phyloP scores from a whole-genome alignment of 2,888 invertebrate species.

The Notodonta dromedarius region DNA sequence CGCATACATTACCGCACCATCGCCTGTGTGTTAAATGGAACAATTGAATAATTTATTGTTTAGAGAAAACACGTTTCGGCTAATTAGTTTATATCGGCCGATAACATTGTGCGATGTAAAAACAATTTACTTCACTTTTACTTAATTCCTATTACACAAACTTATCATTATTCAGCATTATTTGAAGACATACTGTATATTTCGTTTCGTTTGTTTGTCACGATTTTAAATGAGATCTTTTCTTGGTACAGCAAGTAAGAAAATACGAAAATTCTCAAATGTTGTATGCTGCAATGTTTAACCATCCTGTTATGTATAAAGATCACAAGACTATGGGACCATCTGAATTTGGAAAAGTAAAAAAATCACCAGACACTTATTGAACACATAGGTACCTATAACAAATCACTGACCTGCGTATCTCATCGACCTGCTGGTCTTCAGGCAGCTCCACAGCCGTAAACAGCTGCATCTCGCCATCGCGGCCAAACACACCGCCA shows the following conservation, averaged over 20 bases:
- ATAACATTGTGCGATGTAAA: slow-evolving; percentile 16
- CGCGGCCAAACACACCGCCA: slow-evolving; percentile 97
- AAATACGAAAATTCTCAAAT: too few species aligned
- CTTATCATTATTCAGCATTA: too few species aligned
- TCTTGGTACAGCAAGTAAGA: too few species aligned
- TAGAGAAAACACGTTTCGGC: slow-evolving; percentile 8
- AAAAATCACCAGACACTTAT: too few species aligned
- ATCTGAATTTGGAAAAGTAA: too few species aligned
- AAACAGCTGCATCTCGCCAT: slow-evolving; percentile 95
- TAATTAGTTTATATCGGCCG: slow-evolving; percentile 19
- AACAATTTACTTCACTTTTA: slow-evolving; percentile 24
- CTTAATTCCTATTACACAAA: background rate
- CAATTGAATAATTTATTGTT: slow-evolving; percentile 23
- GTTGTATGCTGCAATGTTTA: too few species aligned
- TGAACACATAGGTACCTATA: too few species aligned
- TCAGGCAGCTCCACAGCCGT: slow-evolving; percentile 93
- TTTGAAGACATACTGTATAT: too few species aligned
- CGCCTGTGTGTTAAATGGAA: slow-evolving; percentile 20
- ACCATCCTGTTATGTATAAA: too few species aligned
- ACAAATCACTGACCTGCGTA: slow-evolving; percentile 89
- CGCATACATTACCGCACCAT: slow-evolving; percentile 17
- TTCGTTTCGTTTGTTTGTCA: too few species aligned
- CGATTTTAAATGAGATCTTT: too few species aligned
- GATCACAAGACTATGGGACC: too few species aligned
- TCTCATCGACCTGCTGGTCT: slow-evolving; percentile 94